Conservation (phyloP, 2,113 vertebrate genomes). For the human region DNA sequence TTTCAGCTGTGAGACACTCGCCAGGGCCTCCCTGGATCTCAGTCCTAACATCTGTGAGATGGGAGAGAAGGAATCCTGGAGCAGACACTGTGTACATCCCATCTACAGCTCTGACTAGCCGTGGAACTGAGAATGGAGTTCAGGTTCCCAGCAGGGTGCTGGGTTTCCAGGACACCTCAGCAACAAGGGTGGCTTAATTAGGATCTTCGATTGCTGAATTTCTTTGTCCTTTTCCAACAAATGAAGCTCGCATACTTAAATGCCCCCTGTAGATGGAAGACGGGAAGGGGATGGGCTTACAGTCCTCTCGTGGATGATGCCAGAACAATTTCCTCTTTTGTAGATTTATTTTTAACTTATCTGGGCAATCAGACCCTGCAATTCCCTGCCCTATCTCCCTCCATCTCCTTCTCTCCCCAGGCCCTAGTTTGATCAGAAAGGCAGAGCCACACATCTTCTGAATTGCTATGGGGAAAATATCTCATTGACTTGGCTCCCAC, state of each 20-base stretch:
- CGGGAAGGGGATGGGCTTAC: slow-evolving; percentile 27
- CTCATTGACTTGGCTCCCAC: background rate
- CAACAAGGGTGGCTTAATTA: fast-evolving
- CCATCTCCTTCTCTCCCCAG: background rate
- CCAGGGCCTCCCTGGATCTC: background rate
- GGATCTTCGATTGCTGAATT: background rate
- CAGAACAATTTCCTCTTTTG: background rate
- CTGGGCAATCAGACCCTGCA: background rate
- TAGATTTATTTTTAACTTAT: background rate
- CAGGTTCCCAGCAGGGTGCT: background rate
- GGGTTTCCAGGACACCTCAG: background rate
- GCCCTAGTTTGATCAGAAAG: background rate
- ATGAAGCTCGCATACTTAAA: background rate
- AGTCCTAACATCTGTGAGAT: background rate
- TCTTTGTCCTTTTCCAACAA: background rate
- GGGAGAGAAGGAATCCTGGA: background rate
- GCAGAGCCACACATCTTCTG: background rate
- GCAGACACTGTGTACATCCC: background rate
- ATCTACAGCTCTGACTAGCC: background rate
- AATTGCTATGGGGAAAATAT: background rate
- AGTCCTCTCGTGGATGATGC: background rate
- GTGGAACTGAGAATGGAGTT: background rate
- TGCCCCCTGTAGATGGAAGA: slow-evolving; percentile 59
- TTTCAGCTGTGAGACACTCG: background rate
- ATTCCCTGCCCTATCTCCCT: background rate